phyloP scores from a whole-genome alignment of 2,113 vertebrate species.

The Haemorhous mexicanus region DNA sequence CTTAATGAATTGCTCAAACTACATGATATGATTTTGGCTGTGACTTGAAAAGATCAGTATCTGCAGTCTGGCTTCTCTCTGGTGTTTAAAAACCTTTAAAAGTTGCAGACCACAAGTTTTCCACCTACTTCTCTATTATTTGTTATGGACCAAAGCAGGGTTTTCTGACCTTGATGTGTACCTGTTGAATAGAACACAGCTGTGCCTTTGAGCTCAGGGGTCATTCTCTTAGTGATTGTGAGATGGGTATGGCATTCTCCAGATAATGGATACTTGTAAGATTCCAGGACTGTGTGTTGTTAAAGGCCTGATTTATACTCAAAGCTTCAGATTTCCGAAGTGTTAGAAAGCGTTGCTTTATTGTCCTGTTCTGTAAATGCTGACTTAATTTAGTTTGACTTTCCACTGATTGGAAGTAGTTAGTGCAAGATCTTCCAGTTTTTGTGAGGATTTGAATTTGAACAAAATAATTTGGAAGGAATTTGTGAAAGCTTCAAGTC shows the following conservation, averaged over 20 bases:
- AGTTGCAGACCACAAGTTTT: neutral
- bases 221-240: neutral
- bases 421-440: neutral
- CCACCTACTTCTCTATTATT: neutral
- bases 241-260: neutral
- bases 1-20: neutral
- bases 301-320: neutral
- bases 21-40: neutral
- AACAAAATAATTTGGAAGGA: neutral
- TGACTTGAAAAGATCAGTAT: neutral
- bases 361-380: neutral
- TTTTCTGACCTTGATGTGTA: neutral
- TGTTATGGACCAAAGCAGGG: neutral
- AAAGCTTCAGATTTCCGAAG: neutral
- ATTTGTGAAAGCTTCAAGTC: neutral
- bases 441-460: neutral
- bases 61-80: neutral
- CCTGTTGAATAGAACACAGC: neutral
- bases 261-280: rapidly evolving
- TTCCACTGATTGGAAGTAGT: neutral
- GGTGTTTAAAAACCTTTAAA: neutral
- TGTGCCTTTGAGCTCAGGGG: neutral
- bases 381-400: neutral
- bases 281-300: neutral
- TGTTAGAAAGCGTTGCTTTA: neutral